These are phyloP conservation scores for Brenthis daphne DNA, from an alignment of 2,888 invertebrate species.

Conservation along the genomic window DNA sequence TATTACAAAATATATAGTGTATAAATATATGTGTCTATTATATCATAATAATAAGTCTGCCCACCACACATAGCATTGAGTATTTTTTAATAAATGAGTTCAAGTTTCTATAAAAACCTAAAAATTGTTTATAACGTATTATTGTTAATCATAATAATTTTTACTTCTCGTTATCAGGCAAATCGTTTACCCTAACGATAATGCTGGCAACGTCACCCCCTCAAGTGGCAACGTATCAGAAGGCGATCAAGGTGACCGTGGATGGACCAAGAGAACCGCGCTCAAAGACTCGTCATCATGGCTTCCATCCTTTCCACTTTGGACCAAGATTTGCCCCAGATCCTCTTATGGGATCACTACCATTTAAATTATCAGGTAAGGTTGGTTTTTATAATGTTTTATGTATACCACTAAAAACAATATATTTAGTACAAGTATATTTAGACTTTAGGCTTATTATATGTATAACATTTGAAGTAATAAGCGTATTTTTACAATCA, in stretches of 20 bases:
- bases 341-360: conserved; percentile 88
- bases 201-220: conserved; percentile 96
- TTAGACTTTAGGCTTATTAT: not conserved
- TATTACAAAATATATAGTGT: too few species aligned
- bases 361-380: conserved; percentile 93
- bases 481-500: too few species aligned
- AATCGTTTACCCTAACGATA: conserved; percentile 98
- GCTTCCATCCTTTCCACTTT: conserved; percentile 94
- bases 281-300: conserved; percentile 94
- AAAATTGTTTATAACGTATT: too few species aligned
- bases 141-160: too few species aligned
- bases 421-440: not conserved
- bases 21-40: too few species aligned
- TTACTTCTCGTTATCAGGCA: conserved; percentile 84
- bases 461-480: too few species aligned
- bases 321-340: conserved; percentile 93
- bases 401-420: not conserved
- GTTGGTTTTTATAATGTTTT: not conserved
- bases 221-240: conserved; percentile 97
- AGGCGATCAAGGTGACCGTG: conserved; percentile 99
- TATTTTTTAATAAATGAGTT: too few species aligned
- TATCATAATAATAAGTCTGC: too few species aligned
- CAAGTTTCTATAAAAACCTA: too few species aligned
- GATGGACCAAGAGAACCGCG: conserved; percentile 99
- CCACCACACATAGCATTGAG: too few species aligned